Evolutionary conservation across 2,113 vertebrate genomes (phyloP).

Genomic region (Aldabrachelys gigantea): DNA sequence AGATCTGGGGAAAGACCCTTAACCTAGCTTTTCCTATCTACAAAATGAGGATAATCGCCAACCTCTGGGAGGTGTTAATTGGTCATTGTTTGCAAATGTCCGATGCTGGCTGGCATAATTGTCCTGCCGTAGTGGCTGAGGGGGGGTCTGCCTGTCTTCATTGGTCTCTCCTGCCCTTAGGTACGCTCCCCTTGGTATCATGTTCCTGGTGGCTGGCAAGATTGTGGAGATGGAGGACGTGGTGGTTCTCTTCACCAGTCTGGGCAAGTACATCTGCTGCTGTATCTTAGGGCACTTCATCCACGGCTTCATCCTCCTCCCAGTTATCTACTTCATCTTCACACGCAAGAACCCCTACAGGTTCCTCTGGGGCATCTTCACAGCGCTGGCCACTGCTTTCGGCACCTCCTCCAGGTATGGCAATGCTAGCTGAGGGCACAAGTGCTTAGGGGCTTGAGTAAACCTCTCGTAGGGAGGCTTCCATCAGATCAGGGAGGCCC

Average conservation of each 20-base stretch:
- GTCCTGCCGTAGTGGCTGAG: not conserved
- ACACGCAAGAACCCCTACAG: slow-evolving; percentile 90
- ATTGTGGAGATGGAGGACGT: slow-evolving; percentile 90
- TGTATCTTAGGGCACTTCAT: slow-evolving; percentile 88
- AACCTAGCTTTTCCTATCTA: not conserved
- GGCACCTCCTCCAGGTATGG: slow-evolving; percentile 91
- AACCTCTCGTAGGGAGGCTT: not conserved
- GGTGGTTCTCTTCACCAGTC: slow-evolving; percentile 79
- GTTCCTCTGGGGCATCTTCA: slow-evolving; percentile 89
- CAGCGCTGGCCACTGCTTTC: slow-evolving; percentile 87
- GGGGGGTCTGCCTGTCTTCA: not conserved
- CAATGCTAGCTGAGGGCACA: not conserved
- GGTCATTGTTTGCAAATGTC: not conserved
- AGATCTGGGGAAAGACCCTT: not conserved
- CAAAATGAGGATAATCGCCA: not conserved
- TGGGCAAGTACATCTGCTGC: slow-evolving; percentile 91
- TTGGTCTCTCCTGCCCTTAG: slow-evolving; percentile 57
- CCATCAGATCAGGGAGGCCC: not conserved
- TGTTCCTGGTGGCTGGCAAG: slow-evolving; percentile 92
- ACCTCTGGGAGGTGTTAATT: no score
- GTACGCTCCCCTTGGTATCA: slow-evolving; percentile 92
- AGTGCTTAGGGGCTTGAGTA: not conserved
- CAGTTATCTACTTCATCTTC: slow-evolving; percentile 86
- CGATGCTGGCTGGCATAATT: not conserved
- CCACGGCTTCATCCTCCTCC: slow-evolving; percentile 87